These are phyloP conservation scores for Acanthosepion lycidas DNA, from an alignment of 2,888 invertebrate genomes.

Conservation along the genomic window DNA sequence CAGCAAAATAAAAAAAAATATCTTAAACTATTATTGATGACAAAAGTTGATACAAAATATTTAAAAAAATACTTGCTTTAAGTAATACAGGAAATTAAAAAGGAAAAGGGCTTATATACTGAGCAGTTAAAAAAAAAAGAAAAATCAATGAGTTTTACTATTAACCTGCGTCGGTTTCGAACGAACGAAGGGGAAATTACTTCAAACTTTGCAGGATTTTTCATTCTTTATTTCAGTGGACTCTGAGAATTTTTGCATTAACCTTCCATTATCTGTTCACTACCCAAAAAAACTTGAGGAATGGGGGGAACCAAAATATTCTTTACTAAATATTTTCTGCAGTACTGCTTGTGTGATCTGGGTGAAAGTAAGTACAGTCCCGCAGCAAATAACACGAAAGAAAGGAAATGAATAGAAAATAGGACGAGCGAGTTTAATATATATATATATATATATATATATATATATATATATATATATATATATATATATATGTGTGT, in stretches of 20 bases:
- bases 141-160: conserved; percentile 14
- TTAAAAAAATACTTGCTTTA: neutral
- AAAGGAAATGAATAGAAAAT: too few species aligned
- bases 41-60: neutral
- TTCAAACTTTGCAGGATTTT: neutral
- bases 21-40: neutral
- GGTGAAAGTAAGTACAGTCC: too few species aligned
- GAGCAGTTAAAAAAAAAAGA: neutral
- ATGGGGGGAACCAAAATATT: neutral
- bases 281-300: neutral
- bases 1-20: neutral
- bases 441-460: too few species aligned
- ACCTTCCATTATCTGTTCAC: neutral
- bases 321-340: neutral
- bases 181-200: neutral
- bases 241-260: neutral
- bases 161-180: neutral
- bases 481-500: too few species aligned
- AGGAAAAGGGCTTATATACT: neutral
- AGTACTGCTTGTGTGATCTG: neutral
- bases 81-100: neutral
- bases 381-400: neutral
- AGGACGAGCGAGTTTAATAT: too few species aligned
- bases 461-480: too few species aligned
- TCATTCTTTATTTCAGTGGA: neutral